A percentile compares a stretch with the other conserved stretches of the same genome.
These are phyloP conservation scores for Catharus minimus DNA, from an alignment of 2,113 vertebrate species.

Conservation along the genomic window DNA sequence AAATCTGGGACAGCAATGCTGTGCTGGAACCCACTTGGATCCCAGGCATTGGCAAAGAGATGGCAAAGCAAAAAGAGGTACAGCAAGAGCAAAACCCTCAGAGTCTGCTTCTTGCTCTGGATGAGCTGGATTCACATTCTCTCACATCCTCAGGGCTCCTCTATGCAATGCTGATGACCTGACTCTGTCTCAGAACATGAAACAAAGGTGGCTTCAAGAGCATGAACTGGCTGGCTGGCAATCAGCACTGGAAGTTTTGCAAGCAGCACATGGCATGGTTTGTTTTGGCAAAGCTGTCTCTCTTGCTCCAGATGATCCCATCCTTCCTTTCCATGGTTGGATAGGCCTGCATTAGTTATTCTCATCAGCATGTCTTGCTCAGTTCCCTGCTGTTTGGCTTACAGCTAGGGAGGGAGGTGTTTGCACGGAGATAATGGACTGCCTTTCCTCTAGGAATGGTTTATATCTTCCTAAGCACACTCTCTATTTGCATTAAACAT, in stretches of 20 bases:
- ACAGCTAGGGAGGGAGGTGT: constrained; percentile 49
- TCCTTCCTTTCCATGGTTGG: background rate
- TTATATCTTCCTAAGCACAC: constrained; percentile 61
- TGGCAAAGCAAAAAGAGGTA: background rate
- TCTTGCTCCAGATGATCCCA: constrained; percentile 12
- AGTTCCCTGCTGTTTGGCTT: constrained; percentile 34
- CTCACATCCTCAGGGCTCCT: background rate
- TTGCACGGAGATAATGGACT: constrained; percentile 50
- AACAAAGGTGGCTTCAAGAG: background rate
- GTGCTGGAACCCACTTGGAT: background rate
- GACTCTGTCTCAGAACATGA: accelerated
- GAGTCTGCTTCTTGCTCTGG: background rate
- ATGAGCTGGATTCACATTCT: background rate
- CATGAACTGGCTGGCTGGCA: background rate
- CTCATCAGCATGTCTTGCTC: constrained; percentile 31
- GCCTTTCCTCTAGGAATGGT: constrained; percentile 53
- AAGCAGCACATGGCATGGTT: background rate
- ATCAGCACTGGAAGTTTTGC: background rate
- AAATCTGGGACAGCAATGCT: background rate
- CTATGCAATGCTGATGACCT: background rate
- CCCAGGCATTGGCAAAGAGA: background rate
- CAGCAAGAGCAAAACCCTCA: background rate
- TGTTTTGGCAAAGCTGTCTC: background rate
- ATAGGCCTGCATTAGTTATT: constrained; percentile 7
- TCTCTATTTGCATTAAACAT: constrained; percentile 62